These are phyloP conservation scores for Rotaria sp. DNA, from an alignment of 2,888 invertebrate genomes.

Conservation along the genomic window DNA sequence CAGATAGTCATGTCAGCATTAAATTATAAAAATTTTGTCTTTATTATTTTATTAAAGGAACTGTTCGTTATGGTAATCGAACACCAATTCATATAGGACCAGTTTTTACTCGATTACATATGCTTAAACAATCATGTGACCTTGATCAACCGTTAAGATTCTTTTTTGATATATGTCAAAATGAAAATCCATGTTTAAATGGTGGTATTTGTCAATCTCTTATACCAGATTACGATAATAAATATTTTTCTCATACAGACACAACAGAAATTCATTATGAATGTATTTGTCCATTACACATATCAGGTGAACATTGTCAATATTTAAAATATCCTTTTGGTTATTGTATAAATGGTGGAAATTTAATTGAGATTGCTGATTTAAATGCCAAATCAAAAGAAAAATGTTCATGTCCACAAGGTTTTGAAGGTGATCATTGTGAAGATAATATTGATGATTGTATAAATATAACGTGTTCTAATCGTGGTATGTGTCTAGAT, in stretches of 20 bases:
- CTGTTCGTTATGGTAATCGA: neutral
- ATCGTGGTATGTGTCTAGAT: conserved; percentile 6
- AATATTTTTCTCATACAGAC: neutral
- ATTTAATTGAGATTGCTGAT: neutral
- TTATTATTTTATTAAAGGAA: neutral
- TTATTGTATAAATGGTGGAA: conserved; percentile 10
- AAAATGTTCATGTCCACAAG: neutral
- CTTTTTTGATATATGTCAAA: neutral
- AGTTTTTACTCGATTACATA: conserved; percentile 11
- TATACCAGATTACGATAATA: neutral
- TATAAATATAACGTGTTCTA: neutral
- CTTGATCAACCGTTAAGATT: neutral
- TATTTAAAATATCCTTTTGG: neutral
- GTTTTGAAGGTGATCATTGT: neutral
- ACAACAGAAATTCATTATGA: neutral
- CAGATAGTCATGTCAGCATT: too few species aligned
- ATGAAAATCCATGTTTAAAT: conserved; percentile 5
- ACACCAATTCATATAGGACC: neutral
- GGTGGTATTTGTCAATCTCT: neutral
- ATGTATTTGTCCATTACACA: neutral
- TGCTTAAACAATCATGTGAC: neutral
- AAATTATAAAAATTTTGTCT: too few species aligned
- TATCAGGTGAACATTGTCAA: conserved; percentile 6
- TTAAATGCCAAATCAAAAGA: neutral
- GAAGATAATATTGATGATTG: conserved; percentile 23